Conservation (phyloP, 2,113 vertebrate species). For the Crotalus tigris region DNA sequence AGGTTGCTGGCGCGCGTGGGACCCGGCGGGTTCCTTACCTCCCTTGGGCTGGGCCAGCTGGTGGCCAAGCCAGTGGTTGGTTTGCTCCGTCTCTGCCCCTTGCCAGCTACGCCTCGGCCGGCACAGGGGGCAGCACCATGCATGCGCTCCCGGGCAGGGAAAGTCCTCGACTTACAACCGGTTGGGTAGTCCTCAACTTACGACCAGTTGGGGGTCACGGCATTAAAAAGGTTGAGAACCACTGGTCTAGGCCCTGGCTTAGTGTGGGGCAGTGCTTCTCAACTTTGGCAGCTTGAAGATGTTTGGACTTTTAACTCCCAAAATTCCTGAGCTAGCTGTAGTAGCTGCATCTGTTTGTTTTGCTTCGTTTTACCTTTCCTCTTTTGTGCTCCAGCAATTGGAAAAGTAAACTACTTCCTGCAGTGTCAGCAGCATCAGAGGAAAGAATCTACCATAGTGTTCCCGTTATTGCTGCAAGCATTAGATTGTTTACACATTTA, state of each 20-base stretch:
- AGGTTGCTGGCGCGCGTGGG: too few relatives aligned
- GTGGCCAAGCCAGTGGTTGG: too few relatives aligned
- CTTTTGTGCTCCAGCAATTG: neutral
- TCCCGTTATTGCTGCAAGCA: neutral
- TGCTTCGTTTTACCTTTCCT: neutral
- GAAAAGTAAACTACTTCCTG: neutral
- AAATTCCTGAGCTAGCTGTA: neutral
- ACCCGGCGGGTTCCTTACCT: too few relatives aligned
- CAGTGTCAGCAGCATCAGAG: neutral
- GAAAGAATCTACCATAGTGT: neutral
- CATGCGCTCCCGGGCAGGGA: too few relatives aligned
- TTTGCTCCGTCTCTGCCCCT: too few relatives aligned
- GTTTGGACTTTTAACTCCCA: neutral
- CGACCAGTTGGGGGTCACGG: too few relatives aligned
- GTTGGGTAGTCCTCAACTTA: too few relatives aligned
- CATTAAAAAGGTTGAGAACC: too few relatives aligned
- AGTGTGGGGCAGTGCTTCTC: neutral
- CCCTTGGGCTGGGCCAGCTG: too few relatives aligned
- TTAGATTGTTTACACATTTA: neutral
- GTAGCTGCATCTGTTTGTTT: neutral
- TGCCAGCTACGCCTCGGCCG: too few relatives aligned
- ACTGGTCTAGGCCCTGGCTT: neutral
- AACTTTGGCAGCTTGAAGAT: neutral
- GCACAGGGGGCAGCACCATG: too few relatives aligned
- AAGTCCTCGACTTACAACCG: too few relatives aligned